Conservation (phyloP, 1,140 invertebrate species). For the Lethocerus indicus region DNA sequence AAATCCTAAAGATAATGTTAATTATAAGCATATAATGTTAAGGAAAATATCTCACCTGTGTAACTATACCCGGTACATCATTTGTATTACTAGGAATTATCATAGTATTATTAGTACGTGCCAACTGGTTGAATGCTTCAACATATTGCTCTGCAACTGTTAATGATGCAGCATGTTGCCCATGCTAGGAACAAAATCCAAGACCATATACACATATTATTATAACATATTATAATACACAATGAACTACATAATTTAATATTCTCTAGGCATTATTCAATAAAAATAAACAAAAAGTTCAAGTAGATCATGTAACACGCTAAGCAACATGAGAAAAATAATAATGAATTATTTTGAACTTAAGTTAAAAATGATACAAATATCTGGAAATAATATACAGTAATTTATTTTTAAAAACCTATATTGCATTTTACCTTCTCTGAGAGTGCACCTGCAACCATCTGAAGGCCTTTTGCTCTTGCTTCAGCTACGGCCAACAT, state of each 20-base stretch:
- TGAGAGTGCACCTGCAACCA: constrained; percentile 50
- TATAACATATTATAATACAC: background rate
- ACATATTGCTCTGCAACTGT: constrained; percentile 92
- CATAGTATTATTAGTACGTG: constrained; percentile 85
- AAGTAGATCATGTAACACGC: background rate
- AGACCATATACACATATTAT: background rate
- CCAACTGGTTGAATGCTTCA: constrained; percentile 78
- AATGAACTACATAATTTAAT: background rate
- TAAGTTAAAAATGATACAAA: background rate
- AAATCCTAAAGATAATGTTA: background rate
- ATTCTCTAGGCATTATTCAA: background rate
- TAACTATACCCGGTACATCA: constrained; percentile 68
- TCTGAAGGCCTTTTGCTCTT: constrained; percentile 54
- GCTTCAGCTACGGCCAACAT: constrained; percentile 73
- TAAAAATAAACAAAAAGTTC: background rate
- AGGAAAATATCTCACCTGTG: constrained; percentile 41
- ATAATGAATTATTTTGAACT: background rate
- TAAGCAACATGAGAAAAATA: background rate
- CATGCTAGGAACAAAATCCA: constrained; percentile 32
- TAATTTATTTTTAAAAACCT: background rate
- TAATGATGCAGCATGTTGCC: constrained; percentile 77
- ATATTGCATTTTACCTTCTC: constrained; percentile 24
- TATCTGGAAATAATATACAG: constrained; percentile 4
- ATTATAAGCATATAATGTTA: background rate
- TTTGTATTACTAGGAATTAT: constrained; percentile 81